These are phyloP conservation scores for Oryzias woworae DNA, from an alignment of 2,113 vertebrate species.

Conservation along the genomic window DNA sequence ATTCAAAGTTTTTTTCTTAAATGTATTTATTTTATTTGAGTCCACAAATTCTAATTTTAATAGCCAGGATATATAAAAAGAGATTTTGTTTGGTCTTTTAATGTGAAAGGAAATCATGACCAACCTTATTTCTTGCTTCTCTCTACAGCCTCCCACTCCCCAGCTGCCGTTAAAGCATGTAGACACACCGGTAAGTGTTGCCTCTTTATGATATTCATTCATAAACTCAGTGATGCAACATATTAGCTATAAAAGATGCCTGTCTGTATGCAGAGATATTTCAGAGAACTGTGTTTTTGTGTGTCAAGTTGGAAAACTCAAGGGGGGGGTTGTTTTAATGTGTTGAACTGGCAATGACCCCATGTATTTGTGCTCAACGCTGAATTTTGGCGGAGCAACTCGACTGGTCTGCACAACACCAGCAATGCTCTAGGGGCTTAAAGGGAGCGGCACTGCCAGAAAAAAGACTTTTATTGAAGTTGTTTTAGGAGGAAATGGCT, in stretches of 20 bases:
- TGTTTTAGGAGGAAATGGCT: too few relatives aligned
- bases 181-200: slow-evolving; percentile 81
- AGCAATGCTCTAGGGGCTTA: not conserved
- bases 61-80: too few relatives aligned
- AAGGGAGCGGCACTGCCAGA: not conserved
- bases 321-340: too few relatives aligned
- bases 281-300: too few relatives aligned
- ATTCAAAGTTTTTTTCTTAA: too few relatives aligned
- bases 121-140: slow-evolving; percentile 53
- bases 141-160: slow-evolving; percentile 71
- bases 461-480: not conserved
- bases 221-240: slow-evolving; percentile 42
- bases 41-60: too few relatives aligned
- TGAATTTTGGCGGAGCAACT: not conserved
- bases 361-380: too few relatives aligned
- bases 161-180: slow-evolving; percentile 83
- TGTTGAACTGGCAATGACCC: too few relatives aligned
- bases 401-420: slow-evolving; percentile 18
- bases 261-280: not conserved
- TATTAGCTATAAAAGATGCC: not conserved
- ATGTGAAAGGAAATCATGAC: slow-evolving; percentile 48
- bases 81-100: not conserved
- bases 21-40: too few relatives aligned
- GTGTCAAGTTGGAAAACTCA: too few relatives aligned
- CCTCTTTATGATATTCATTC: slow-evolving; percentile 10